Percentiles rank a stretch among this genome's conserved stretches.
phyloP scores from a whole-genome alignment of 92 coral and sea anemone species.

The Umimayanthus chanpuru region DNA sequence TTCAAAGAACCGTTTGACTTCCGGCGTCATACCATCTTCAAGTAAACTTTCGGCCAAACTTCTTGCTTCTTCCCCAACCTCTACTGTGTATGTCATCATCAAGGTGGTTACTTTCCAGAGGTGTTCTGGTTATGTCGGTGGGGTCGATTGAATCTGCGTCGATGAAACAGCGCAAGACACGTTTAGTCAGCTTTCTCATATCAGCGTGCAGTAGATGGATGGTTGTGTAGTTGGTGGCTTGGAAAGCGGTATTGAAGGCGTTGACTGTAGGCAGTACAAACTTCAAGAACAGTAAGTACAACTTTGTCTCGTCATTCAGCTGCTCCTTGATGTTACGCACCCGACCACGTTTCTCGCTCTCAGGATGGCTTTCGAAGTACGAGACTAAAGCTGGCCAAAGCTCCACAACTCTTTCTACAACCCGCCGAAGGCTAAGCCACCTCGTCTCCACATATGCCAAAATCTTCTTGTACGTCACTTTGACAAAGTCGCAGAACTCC shows the following conservation, averaged over 20 bases:
- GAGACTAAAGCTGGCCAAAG: slow-evolving; percentile 36
- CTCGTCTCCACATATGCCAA: slow-evolving; percentile 28
- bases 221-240: slow-evolving; percentile 43
- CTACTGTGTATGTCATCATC: slow-evolving; percentile 10
- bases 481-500: slow-evolving; percentile 36
- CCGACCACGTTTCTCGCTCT: slow-evolving; percentile 33
- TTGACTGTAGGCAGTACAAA: slow-evolving; percentile 31
- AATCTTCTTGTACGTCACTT: slow-evolving; percentile 31
- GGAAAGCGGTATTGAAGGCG: slow-evolving; percentile 38
- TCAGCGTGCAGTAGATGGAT: slow-evolving; percentile 42
- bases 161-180: slow-evolving; percentile 36
- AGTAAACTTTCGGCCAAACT: slow-evolving; percentile 27
- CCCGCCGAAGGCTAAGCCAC: slow-evolving; percentile 34
- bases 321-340: slow-evolving; percentile 29
- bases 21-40: slow-evolving; percentile 16
- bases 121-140: not conserved
- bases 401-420: slow-evolving; percentile 24
- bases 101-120: slow-evolving; percentile 10
- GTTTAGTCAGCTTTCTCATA: slow-evolving; percentile 40
- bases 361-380: slow-evolving; percentile 34
- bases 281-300: slow-evolving; percentile 28
- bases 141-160: slow-evolving; percentile 5
- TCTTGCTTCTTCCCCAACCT: slow-evolving; percentile 13
- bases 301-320: slow-evolving; percentile 39
- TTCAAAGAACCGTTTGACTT: slow-evolving; percentile 28